Conservation (phyloP, 2,113 vertebrate species). For the Aplodontia rufa region DNA sequence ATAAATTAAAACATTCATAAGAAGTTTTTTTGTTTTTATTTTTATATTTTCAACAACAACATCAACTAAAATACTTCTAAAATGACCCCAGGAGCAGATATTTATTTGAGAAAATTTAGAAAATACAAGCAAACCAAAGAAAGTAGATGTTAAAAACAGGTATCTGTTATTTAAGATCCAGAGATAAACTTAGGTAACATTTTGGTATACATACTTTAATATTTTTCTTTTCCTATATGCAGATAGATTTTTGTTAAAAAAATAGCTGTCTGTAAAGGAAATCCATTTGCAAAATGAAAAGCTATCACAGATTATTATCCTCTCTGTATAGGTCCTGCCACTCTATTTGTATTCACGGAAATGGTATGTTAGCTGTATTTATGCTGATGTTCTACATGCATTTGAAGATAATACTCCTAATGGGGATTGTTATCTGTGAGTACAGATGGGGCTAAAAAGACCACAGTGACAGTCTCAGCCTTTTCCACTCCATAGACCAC, state of each 20-base stretch:
- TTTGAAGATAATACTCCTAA: slow-evolving; percentile 73
- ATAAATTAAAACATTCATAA: slow-evolving; percentile 22
- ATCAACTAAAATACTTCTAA: background rate
- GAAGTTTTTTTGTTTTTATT: slow-evolving; percentile 6
- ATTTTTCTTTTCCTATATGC: slow-evolving; percentile 56
- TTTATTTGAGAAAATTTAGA: slow-evolving; percentile 44
- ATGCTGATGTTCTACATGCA: slow-evolving; percentile 52
- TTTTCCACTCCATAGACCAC: slow-evolving; percentile 43
- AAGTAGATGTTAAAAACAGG: slow-evolving; percentile 1
- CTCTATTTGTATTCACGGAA: slow-evolving; percentile 65
- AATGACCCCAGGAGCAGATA: background rate
- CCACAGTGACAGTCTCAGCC: slow-evolving; percentile 20
- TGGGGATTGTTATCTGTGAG: slow-evolving; percentile 71
- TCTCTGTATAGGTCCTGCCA: slow-evolving; percentile 43
- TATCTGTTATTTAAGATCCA: slow-evolving; percentile 26
- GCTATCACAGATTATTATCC: slow-evolving; percentile 68
- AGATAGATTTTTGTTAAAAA: slow-evolving; percentile 8
- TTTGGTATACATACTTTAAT: background rate
- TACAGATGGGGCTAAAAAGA: slow-evolving; percentile 62
- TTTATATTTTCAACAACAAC: background rate
- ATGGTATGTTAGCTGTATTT: slow-evolving; percentile 65
- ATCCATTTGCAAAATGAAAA: slow-evolving; percentile 72
- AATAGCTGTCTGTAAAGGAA: slow-evolving; percentile 49
- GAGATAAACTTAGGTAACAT: slow-evolving; percentile 25
- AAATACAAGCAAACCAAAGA: slow-evolving; percentile 35